Evolutionary conservation across 2,888 invertebrate genomes (phyloP).

Genomic region (Bimastos eiseni): DNA sequence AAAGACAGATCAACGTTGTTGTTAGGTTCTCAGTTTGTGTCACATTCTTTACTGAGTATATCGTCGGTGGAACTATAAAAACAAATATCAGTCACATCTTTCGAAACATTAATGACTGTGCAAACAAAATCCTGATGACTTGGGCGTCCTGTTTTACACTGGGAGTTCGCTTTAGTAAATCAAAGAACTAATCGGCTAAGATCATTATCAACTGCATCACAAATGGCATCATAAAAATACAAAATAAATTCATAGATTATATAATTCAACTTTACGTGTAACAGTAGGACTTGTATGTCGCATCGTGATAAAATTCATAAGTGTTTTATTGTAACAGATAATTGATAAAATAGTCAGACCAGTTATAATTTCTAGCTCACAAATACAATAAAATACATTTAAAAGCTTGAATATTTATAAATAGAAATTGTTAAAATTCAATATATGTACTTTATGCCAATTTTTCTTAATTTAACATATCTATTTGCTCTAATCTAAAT

Average conservation of each 20-base stretch:
- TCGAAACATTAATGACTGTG: background rate
- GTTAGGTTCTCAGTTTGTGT: conserved; percentile 35
- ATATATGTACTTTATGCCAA: background rate
- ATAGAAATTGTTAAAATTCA: background rate
- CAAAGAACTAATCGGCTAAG: too few species aligned
- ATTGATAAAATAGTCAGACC: background rate
- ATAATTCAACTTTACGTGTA: background rate
- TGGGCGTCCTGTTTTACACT: too few species aligned
- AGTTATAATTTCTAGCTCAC: background rate
- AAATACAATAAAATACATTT: background rate
- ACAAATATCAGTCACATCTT: background rate
- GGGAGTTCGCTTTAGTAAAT: too few species aligned
- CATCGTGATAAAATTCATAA: background rate
- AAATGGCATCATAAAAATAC: background rate
- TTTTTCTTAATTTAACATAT: background rate
- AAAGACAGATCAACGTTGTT: conserved; percentile 43
- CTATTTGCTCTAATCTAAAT: background rate
- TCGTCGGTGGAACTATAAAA: conserved; percentile 36
- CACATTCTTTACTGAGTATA: conserved; percentile 34
- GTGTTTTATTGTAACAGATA: background rate
- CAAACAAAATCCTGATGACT: background rate
- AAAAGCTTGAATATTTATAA: background rate
- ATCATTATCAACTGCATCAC: too few species aligned
- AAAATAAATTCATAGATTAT: too few species aligned
- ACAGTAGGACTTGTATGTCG: background rate